A percentile compares a stretch with the other conserved stretches of the same genome.
Evolutionary conservation across 2,888 invertebrate genomes (phyloP).

Genomic region (Orthosia cruda): DNA sequence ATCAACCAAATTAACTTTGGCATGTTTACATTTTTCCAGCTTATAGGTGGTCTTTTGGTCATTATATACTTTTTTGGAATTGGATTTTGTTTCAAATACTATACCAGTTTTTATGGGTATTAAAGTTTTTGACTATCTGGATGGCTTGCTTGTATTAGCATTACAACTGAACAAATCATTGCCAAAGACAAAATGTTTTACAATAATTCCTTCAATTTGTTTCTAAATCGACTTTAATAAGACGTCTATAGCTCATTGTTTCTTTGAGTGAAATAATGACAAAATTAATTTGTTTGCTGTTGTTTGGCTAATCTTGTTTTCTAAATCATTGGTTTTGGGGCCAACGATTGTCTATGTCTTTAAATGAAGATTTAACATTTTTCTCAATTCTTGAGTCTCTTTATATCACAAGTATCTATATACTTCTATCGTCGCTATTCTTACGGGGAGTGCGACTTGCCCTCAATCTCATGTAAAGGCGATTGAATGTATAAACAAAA

Average conservation of each 20-base stretch:
- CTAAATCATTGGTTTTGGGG: constrained; percentile 29
- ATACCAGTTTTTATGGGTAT: no score
- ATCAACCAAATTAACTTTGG: constrained; percentile 51
- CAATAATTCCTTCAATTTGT: constrained; percentile 15
- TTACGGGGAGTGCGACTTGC: constrained; percentile 10
- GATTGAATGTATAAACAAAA: constrained; percentile 57
- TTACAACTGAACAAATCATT: constrained; percentile 2
- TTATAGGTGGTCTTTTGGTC: neutral
- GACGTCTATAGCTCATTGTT: constrained; percentile 4
- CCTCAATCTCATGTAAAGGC: constrained; percentile 49
- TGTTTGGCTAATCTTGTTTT: constrained; percentile 32
- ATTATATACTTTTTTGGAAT: neutral
- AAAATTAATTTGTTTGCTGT: constrained; percentile 22
- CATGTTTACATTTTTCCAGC: constrained; percentile 33
- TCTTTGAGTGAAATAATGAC: constrained; percentile 16
- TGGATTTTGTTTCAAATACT: neutral
- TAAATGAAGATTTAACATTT: neutral
- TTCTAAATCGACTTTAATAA: neutral
- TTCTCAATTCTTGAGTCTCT: neutral
- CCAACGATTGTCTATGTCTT: neutral
- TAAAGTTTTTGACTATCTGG: neutral
- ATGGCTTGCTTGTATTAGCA: neutral
- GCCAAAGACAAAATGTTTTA: neutral
- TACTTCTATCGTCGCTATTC: neutral
- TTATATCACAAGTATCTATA: no score